A percentile compares a stretch with the other conserved stretches of the same genome.
Conservation (phyloP, 1,140 invertebrate species). For the Saxidomus purpurata region DNA sequence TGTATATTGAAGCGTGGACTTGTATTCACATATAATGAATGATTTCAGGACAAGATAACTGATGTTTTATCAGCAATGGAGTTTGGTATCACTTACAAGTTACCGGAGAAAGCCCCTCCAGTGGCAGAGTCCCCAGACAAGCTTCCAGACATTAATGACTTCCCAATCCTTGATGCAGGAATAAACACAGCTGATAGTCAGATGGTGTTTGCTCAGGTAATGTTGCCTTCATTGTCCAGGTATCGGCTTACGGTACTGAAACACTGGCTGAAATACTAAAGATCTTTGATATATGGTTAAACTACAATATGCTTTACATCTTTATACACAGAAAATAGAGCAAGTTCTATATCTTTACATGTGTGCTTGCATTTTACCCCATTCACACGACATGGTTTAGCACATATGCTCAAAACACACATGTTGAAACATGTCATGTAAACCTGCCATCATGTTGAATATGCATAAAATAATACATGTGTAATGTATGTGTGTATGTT, state of each 20-base stretch:
- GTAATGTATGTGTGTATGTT: no score
- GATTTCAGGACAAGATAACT: conserved; percentile 60
- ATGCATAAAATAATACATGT: no score
- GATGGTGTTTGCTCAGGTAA: conserved; percentile 67
- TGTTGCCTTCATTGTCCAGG: not conserved
- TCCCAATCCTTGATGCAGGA: conserved; percentile 89
- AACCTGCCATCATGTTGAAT: no score
- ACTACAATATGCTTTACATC: not conserved
- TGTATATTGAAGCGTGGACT: no score
- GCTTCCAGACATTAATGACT: conserved; percentile 92
- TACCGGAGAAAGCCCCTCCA: conserved; percentile 87
- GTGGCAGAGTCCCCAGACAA: conserved; percentile 84
- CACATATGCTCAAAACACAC: no score
- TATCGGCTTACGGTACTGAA: not conserved
- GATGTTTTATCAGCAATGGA: conserved; percentile 85
- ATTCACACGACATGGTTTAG: no score
- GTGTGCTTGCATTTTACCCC: no score
- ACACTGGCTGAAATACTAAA: not conserved
- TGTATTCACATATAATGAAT: no score
- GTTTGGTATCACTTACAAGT: conserved; percentile 89
- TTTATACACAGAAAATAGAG: no score
- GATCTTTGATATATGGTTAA: not conserved
- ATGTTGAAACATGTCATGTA: no score
- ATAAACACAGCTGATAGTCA: conserved; percentile 48
- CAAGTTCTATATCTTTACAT: no score